Evolutionary conservation across 2,797 vertebrate species (phyloP).

Genomic region (Lepus townsendii): DNA sequence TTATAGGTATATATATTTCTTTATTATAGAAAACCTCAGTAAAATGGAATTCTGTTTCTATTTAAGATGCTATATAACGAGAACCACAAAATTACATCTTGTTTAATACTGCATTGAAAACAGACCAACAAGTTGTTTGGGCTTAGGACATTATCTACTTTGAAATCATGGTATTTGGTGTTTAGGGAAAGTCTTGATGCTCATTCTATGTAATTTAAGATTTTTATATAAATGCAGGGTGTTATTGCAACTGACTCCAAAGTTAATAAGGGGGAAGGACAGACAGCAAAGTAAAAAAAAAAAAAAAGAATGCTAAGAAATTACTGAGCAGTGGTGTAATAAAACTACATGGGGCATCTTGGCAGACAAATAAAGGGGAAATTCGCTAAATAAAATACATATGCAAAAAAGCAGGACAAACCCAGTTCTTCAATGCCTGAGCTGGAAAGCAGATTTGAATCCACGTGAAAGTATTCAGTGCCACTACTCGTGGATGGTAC

Average conservation of each 20-base stretch:
- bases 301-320: constrained; percentile 10
- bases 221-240: not conserved
- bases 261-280: not conserved
- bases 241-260: not conserved
- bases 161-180: not conserved
- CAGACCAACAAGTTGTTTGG: not conserved
- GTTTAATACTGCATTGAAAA: constrained; percentile 43
- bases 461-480: rapidly evolving
- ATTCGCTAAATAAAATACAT: constrained; percentile 24
- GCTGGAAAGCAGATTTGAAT: not conserved
- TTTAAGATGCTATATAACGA: constrained; percentile 21
- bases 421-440: not conserved
- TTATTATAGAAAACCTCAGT: constrained; percentile 58
- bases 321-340: not conserved
- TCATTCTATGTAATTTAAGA: not conserved
- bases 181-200: not conserved
- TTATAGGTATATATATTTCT: not conserved
- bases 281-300: not conserved
- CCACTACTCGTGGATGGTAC: rapidly evolving
- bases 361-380: constrained; percentile 33
- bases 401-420: not conserved
- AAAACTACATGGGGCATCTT: not conserved
- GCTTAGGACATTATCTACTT: not conserved
- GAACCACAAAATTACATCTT: constrained; percentile 8
- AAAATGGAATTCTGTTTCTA: constrained; percentile 23